These are phyloP conservation scores for Eubucco bourcierii DNA, from an alignment of 2,113 vertebrate genomes.

Conservation along the genomic window DNA sequence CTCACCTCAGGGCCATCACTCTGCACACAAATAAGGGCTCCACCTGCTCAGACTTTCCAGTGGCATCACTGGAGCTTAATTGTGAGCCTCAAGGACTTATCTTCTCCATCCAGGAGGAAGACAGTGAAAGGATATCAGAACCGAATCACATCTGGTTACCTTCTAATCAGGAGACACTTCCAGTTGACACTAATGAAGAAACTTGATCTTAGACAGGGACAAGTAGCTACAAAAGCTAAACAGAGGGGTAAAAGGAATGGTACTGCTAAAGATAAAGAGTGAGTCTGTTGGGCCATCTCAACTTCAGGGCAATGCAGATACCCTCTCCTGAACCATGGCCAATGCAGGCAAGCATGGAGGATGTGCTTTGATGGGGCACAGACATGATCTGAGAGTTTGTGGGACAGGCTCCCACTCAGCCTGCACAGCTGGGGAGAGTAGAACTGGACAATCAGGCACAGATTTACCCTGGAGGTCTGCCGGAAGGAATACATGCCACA, in stretches of 20 bases:
- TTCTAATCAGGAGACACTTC: not conserved
- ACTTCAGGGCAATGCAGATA: not conserved
- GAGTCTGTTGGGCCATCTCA: not conserved
- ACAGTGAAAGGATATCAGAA: not conserved
- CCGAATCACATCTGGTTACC: not conserved
- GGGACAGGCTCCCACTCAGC: not conserved
- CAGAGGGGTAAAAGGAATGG: not conserved
- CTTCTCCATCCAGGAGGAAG: not conserved
- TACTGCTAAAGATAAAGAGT: not conserved
- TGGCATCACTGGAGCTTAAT: not conserved
- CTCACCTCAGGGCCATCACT: too few species aligned
- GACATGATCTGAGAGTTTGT: accelerated
- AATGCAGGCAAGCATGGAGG: accelerated
- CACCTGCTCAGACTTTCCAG: not conserved
- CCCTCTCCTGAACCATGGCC: not conserved
- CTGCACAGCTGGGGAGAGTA: not conserved
- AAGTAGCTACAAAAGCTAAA: not conserved
- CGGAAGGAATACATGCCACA: not conserved
- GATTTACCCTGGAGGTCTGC: not conserved
- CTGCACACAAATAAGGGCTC: not conserved
- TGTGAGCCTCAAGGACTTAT: not conserved
- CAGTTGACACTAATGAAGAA: not conserved
- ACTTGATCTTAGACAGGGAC: not conserved
- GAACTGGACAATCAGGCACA: accelerated
- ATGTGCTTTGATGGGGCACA: not conserved